A percentile compares a stretch with the other conserved stretches of the same genome.
These are phyloP conservation scores for Sinohyriopsis cumingii DNA, from an alignment of 2,888 invertebrate genomes.

Conservation along the genomic window DNA sequence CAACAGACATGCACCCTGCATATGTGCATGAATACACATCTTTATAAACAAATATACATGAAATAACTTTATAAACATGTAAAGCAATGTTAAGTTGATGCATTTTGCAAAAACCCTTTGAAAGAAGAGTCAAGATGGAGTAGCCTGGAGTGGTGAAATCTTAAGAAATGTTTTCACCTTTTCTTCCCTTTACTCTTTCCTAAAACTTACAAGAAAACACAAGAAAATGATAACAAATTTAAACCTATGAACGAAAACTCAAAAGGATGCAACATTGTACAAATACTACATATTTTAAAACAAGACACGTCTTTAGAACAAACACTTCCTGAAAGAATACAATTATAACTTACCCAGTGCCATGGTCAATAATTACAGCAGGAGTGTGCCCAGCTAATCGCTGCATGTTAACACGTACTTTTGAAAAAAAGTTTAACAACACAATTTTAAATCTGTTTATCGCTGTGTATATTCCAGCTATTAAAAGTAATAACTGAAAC, in stretches of 20 bases:
- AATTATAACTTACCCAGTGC: conserved; percentile 56
- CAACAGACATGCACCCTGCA: no score
- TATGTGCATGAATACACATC: no score
- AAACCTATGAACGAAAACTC: neutral
- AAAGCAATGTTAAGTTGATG: neutral
- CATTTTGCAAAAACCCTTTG: neutral
- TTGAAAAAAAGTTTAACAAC: no score
- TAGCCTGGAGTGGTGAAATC: neutral
- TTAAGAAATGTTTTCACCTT: neutral
- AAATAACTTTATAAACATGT: neutral
- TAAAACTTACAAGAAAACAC: no score
- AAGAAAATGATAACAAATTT: neutral
- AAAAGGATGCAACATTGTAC: no score
- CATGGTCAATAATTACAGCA: conserved; percentile 51
- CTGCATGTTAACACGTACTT: no score
- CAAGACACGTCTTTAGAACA: neutral
- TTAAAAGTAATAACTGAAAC: no score
- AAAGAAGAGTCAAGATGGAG: neutral
- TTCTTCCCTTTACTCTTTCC: conserved; percentile 3
- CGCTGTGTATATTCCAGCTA: no score
- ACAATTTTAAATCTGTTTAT: no score
- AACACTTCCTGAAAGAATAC: neutral
- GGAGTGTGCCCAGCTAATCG: conserved; percentile 12
- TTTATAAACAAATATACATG: no score
- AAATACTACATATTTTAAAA: no score